Conservation (phyloP, 2,797 vertebrate species). For the Microhierax caerulescens region DNA sequence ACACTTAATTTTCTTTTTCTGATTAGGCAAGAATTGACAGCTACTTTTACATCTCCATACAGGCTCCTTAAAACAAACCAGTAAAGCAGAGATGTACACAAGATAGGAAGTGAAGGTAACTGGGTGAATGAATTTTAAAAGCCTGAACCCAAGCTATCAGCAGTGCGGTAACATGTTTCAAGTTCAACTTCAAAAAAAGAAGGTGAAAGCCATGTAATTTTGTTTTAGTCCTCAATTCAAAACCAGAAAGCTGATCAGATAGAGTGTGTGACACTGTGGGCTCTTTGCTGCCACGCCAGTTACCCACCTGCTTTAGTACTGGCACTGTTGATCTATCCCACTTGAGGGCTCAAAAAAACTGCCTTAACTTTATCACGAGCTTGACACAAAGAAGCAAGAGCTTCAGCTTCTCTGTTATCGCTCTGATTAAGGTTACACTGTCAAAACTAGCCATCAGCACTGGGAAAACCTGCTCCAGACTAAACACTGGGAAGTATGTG, state of each 20-base stretch:
- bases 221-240: neutral
- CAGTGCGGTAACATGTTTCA: neutral
- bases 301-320: neutral
- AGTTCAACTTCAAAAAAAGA: neutral
- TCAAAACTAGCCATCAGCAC: neutral
- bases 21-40: neutral
- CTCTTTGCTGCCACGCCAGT: neutral
- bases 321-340: neutral
- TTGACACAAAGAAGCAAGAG: neutral
- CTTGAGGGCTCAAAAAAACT: neutral
- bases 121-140: neutral
- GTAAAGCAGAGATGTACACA: neutral
- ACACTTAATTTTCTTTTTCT: neutral
- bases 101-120: neutral
- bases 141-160: neutral
- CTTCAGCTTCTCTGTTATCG: neutral
- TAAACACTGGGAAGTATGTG: neutral
- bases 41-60: neutral
- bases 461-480: neutral
- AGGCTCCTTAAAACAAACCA: neutral
- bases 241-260: neutral
- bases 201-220: neutral
- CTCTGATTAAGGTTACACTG: neutral
- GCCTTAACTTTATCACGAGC: neutral
- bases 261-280: fast-evolving